Conservation (phyloP, 2,888 invertebrate genomes). For the Heliconius hortense region DNA sequence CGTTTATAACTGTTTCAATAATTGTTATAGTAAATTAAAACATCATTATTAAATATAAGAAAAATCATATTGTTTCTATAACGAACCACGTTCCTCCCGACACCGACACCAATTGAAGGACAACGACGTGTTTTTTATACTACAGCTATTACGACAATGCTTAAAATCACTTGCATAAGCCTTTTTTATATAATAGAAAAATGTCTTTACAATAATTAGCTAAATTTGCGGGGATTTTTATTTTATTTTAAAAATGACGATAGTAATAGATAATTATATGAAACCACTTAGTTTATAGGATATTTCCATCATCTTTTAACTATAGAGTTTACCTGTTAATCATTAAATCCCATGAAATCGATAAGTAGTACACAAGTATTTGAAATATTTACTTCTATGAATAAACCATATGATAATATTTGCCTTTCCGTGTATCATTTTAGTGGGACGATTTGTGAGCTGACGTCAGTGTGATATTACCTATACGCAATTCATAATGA, state of each 20-base stretch:
- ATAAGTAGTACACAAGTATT: slow-evolving; percentile 1
- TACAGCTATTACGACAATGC: not conserved
- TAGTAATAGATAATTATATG: not conserved
- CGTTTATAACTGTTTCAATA: not conserved
- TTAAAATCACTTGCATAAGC: not conserved
- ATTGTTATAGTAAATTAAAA: not conserved
- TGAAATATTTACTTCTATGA: slow-evolving; percentile 6
- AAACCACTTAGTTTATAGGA: not conserved
- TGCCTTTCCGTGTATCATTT: slow-evolving; percentile 15
- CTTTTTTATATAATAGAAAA: not conserved
- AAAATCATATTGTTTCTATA: too few relatives aligned
- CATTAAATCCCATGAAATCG: slow-evolving; percentile 19
- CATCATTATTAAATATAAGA: not conserved
- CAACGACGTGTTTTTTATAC: too few relatives aligned
- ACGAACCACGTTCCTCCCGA: too few relatives aligned
- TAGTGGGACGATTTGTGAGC: not conserved
- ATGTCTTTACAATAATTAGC: not conserved
- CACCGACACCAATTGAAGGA: not conserved
- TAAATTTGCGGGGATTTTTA: not conserved
- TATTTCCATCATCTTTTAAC: not conserved
- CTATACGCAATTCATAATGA: slow-evolving; percentile 5
- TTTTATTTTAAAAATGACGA: not conserved
- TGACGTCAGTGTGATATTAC: slow-evolving; percentile 9
- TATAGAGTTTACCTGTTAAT: slow-evolving; percentile 15
- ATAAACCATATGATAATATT: slow-evolving; percentile 6